These are phyloP conservation scores for Listrodromus nycthemerus DNA, from an alignment of 2,888 invertebrate genomes.

Conservation along the genomic window DNA sequence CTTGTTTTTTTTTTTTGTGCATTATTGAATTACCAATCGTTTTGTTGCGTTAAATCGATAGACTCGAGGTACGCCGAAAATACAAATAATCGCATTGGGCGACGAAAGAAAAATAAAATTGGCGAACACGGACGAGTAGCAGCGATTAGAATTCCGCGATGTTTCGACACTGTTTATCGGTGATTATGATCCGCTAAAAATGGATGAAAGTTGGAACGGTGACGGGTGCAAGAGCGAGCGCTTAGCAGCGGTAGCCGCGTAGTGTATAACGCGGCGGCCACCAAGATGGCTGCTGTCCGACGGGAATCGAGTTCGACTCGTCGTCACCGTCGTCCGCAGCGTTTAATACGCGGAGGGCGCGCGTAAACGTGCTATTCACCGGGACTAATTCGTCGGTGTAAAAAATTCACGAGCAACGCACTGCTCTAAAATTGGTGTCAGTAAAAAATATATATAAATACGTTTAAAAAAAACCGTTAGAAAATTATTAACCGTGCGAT, in stretches of 20 bases:
- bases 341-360: constrained; percentile 60
- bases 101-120: background rate
- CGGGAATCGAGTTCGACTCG: constrained; percentile 62
- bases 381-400: constrained; percentile 44
- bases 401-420: background rate
- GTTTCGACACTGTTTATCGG: constrained; percentile 15
- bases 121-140: background rate
- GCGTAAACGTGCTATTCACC: constrained; percentile 56
- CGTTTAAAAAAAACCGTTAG: constrained; percentile 1
- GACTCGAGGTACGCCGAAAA: background rate
- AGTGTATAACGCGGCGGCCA: constrained; percentile 52
- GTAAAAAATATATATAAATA: background rate
- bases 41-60: background rate
- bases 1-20: background rate
- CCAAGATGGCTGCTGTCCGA: constrained; percentile 66
- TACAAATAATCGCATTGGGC: background rate
- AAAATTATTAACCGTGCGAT: background rate
- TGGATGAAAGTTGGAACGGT: constrained; percentile 23
- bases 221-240: constrained; percentile 20
- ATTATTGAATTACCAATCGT: background rate
- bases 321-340: constrained; percentile 49
- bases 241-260: constrained; percentile 52
- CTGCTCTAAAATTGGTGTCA: background rate
- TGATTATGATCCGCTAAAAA: constrained; percentile 36
- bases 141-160: background rate